A percentile compares a stretch with the other conserved stretches of the same genome.
Evolutionary conservation across 2,888 invertebrate species (phyloP).

Genomic region (Andrena marginata): DNA sequence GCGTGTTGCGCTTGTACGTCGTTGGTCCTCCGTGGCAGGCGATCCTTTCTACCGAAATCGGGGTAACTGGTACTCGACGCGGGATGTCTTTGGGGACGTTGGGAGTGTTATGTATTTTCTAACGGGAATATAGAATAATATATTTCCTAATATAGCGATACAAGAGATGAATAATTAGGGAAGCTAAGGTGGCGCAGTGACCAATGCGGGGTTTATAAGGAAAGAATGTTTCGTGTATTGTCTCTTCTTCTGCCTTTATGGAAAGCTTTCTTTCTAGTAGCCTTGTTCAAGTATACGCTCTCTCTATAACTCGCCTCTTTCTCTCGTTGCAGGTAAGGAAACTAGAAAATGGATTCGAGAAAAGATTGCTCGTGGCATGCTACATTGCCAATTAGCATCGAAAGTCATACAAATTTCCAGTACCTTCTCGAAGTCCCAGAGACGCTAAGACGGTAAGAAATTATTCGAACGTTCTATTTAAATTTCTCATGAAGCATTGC

Average conservation of each 20-base stretch:
- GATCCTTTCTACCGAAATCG: background rate
- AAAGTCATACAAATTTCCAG: background rate
- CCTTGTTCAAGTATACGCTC: background rate
- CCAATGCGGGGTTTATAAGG: background rate
- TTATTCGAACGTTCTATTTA: slow-evolving; percentile 12
- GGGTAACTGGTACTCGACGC: background rate
- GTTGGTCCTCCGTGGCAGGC: background rate
- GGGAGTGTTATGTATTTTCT: no score
- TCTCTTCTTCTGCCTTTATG: background rate
- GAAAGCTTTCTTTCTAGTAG: background rate
- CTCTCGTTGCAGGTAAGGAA: background rate
- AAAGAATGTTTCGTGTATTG: background rate
- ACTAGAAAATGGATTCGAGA: background rate
- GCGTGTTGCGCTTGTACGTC: background rate
- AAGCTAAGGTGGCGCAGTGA: no score
- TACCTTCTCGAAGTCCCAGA: background rate
- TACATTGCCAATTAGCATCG: background rate
- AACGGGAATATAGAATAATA: no score
- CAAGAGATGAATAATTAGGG: no score
- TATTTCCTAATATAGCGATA: no score
- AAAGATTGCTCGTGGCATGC: background rate
- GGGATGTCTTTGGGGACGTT: no score
- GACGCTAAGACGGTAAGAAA: background rate
- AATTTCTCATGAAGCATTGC: background rate
- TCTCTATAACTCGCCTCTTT: background rate